Base-by-base conservation (phyloP, 2,797 vertebrate genomes). In the Alca torda region DNA sequence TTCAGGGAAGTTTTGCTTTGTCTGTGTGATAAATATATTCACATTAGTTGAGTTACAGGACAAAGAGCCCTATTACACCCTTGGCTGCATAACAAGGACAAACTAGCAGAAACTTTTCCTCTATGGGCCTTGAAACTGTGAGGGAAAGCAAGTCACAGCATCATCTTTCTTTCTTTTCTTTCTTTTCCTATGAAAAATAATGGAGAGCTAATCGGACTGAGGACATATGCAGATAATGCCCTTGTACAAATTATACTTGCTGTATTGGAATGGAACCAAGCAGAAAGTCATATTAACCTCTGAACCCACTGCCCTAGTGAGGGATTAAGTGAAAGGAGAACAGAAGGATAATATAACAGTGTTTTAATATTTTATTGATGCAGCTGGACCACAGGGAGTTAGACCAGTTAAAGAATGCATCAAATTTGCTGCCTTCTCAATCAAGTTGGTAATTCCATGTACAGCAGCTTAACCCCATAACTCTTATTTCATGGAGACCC, bases 21-120 rank as follows among this genome's bases (percentile, higher is more conserved):
- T 84, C 89, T 90, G 65, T 69, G 78, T 68, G 57, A 91, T 70
- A 95, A 96, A 85, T 33, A 64, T 39, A 84, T 68, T 94, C 91
- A 30, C 50, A 63, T 79, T 64, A 78, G 43, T 17, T 88, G 72
- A 84, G 39, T 57, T 75, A 85, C 46, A 69, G 70, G 76, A 93
- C 67, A 95, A 95, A 93, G 83, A 70, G 72, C 31, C 7, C 4
- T 61, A 78, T 75, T 86, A 95, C 41, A 87, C 60, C 60, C 48
- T 75, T 60, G 82, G 93, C 56, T 70, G 54, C 37, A 12, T 50
- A 95, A 91, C 56, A 92, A 67, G 86, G 64, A 60, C 90, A 92
- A 90, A 87, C 41, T 17, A 92, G 35, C 75, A 94, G 45, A 75
- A 82, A 73, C 37, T 69, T 37, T 63, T 87, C 60, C 61, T 89